Base-by-base conservation (phyloP, 2,113 vertebrate genomes). In the Megaleporinus macrocephalus region DNA sequence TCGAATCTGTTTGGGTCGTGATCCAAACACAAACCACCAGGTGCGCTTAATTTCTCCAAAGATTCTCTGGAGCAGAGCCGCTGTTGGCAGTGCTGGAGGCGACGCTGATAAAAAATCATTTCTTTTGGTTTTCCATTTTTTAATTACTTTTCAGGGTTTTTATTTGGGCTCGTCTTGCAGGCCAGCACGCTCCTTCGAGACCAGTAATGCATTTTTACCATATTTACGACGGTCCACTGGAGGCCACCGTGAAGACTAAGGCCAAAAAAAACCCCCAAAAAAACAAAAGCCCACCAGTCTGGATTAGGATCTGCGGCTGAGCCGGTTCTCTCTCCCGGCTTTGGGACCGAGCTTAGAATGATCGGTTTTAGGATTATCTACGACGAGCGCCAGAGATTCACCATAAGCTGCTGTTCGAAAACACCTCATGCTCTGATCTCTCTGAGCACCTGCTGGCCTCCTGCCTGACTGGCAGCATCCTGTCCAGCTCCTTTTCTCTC, bases 391-490 rank as follows among this genome's bases (percentile, higher is more conserved):
- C 53, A 55, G 24, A 69, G 75, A 55, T 77, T 80, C 72, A 15
- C 55, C 53, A 36, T 80, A 84, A 84, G 78, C 72, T 53, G 41
- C 24, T n/a, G 71, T 27, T 83, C 18, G 41, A 78, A 66, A 71
- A 73, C 41, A 20, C 57, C 26, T 61, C 41, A 62, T 73, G 73
- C 22, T 49, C 41, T 63, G 26, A 76, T 55, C 71, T 73, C 51
- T 27, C 73, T 27, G 22, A 83, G 74, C 62, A 86, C 82, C 85
- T 86, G 74, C 61, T 78, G 85, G 76, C 71, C 73, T 29, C 13
- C 15, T 55, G 81, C 74, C 81, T 74, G 73, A 69, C 69, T 80
- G 82, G 81, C 81, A 73, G 24, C 78, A 51, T 85, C 72, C 24
- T 79, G 51, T 61, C 5, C 16, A 4, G n/a, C 29, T 70, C 63